Percentiles rank a stretch among this genome's conserved stretches.
These are phyloP conservation scores for Hylia prasina DNA, from an alignment of 2,113 vertebrate genomes.

Conservation along the genomic window DNA sequence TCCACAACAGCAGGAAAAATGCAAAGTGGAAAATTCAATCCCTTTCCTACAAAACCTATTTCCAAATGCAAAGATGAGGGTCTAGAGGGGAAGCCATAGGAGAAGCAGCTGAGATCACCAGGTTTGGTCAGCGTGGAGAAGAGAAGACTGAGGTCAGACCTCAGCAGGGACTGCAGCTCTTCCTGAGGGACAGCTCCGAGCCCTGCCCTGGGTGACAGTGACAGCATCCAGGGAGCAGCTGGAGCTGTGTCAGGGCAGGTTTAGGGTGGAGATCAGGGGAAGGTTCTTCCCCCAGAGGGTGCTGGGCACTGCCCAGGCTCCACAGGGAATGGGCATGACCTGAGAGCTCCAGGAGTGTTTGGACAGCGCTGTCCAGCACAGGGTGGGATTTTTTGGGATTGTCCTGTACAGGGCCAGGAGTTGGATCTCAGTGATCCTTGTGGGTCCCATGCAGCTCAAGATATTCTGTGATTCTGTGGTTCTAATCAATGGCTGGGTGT, in stretches of 20 bases:
- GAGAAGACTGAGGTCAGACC: background rate
- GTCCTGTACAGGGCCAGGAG: background rate
- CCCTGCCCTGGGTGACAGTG: background rate
- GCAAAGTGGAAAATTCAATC: background rate
- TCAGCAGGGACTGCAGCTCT: background rate
- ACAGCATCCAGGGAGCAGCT: background rate
- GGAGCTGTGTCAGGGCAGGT: background rate
- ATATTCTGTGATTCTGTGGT: background rate
- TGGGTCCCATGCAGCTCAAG: background rate
- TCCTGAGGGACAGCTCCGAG: background rate
- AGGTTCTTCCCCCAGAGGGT: background rate
- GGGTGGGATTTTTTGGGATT: background rate
- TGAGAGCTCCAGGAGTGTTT: fast-evolving
- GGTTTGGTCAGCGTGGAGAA: background rate
- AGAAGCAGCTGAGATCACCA: background rate
- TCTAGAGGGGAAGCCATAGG: background rate
- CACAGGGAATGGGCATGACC: background rate
- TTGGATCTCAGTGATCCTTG: fast-evolving
- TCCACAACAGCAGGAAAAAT: background rate
- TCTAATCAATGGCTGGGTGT: background rate
- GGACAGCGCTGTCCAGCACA: fast-evolving
- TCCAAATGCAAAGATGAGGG: background rate
- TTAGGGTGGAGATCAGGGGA: background rate
- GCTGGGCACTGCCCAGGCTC: background rate
- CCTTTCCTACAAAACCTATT: background rate